Base-by-base conservation (phyloP, 2,113 vertebrate genomes). In the Thymallus thymallus region DNA sequence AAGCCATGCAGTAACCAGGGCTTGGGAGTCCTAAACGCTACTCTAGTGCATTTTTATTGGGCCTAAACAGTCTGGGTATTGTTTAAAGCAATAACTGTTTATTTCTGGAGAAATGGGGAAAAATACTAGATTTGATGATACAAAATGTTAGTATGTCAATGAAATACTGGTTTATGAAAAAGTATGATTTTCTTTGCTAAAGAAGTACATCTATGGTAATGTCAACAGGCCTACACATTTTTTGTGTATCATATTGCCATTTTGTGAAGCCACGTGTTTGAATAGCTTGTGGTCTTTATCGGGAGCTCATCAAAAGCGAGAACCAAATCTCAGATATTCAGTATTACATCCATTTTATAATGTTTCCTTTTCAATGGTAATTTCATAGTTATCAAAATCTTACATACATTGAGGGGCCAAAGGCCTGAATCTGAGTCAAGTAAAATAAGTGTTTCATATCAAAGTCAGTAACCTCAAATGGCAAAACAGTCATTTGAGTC, bases 11-110 rank as follows among this genome's bases (percentile, higher is more conserved):
- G 41, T 68, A 51, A 75, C 23, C 72, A 56, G 61, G 68, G 62
- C 20, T 16, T 56, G 68, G 68, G 80, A 22, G 7, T 10, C n/a
- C n/a, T 9, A 60, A 77, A 75, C 14, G 1, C 35, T 24, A 64
- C 60, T 69, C 55, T 23, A 71, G 41, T 48, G 74, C 64, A 41
- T 79, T 82, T 32, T 87, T 23, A 82, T 81, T 80, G 72, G 41
- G 68, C 61, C 56, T 56, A 48, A 76, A 85, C 83, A 88, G 81
- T 77, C 74, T 71, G 16, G 13, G 18, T 78, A 76, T 79, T 85
- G 80, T 86, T 84, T 81, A 81, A 4, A 76, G 24, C 55, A 62
- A 72, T 55, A 30, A 35, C 30, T 41, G 26, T 75, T 79, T 77
- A 72, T 79, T 83, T 86, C 81, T 20, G n/a, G 24, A 74, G 22